A percentile compares a stretch with the other conserved stretches of the same genome.
These are phyloP conservation scores for Centrocercus urophasianus DNA, from an alignment of 2,113 vertebrate genomes.

Conservation along the genomic window DNA sequence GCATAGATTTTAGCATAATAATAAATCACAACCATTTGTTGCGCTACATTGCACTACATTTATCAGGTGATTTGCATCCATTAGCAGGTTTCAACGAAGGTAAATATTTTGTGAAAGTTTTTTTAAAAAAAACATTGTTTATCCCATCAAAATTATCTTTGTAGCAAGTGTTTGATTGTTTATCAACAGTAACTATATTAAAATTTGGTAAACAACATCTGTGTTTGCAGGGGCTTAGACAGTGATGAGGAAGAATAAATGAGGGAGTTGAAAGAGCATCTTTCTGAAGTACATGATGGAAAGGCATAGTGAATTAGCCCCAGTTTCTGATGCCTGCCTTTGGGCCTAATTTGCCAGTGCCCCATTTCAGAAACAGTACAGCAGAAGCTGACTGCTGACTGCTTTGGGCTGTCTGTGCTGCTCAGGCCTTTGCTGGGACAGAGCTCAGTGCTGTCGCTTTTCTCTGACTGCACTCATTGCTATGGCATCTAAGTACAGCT, in stretches of 20 bases:
- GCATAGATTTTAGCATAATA: slow-evolving; percentile 1
- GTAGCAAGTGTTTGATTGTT: background rate
- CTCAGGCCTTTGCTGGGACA: background rate
- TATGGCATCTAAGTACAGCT: background rate
- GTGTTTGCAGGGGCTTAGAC: slow-evolving; percentile 6
- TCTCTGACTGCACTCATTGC: accelerated
- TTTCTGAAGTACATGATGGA: background rate
- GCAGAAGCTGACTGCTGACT: background rate
- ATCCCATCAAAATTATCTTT: background rate
- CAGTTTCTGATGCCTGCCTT: background rate
- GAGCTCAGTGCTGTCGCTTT: background rate
- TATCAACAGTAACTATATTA: background rate
- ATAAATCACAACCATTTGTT: slow-evolving; percentile 13
- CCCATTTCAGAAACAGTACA: background rate
- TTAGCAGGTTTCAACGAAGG: slow-evolving; percentile 29
- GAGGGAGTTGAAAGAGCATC: background rate
- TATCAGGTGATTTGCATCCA: slow-evolving; percentile 7
- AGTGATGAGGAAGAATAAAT: background rate
- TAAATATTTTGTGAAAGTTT: slow-evolving; percentile 5
- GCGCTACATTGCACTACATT: background rate
- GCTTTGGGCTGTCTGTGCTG: background rate
- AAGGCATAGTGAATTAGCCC: background rate
- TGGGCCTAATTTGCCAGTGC: background rate
- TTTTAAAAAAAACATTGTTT: slow-evolving; percentile 24
- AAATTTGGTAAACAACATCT: background rate